Evolutionary conservation across 1,140 invertebrate genomes (phyloP), one percentile per base, ranked within the genome.

Genomic region (Drosophila lacteicornis): DNA sequence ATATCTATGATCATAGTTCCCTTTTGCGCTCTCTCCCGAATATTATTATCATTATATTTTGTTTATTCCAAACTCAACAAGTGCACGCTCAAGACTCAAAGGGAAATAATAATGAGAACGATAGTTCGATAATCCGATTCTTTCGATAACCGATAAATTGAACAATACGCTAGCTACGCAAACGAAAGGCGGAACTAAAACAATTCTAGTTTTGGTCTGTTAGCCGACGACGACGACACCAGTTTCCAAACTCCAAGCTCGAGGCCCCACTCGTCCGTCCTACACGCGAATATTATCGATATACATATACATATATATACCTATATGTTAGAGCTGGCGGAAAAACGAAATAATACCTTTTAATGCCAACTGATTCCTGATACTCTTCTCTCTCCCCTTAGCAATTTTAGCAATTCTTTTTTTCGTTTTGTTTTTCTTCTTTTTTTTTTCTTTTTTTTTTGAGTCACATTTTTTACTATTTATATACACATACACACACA

Each of bases 11-110:
- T 63, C 74, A 75, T 75, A 75, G 69, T 63, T 75, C 25, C 17
- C 56, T 40, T 56, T 40, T 46, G 68, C 25, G 25, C 53, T 75
- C 38, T 19, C 22, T 68, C 36, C 40, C 55, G 55, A 19, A 19
- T 17, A 38, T 19, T 36, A 17, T 51, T 68, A 71, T 59, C 22
- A n/a, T 59, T 71, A 70, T 56, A 11, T 36, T 33, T 61, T 33
- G 13, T 60, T 45, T 71, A 59, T 73, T 71, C 36, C 38, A 65
- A 85, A 81, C 73, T 75, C 63, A 84, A 84, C 73, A 84, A 85
- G 78, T 81, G 78, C 63, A 84, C 63, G 80, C 49, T 65, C 62
- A 46, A 74, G 74, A 81, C 74, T 40, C 53, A 4, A 19, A 11
- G 9, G 49, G 25, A 82, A 82, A 66, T 47, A 60, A 81, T 12